These are phyloP conservation scores for Oryzaephilus surinamensis DNA, from an alignment of 1,140 invertebrate genomes.

Conservation along the genomic window DNA sequence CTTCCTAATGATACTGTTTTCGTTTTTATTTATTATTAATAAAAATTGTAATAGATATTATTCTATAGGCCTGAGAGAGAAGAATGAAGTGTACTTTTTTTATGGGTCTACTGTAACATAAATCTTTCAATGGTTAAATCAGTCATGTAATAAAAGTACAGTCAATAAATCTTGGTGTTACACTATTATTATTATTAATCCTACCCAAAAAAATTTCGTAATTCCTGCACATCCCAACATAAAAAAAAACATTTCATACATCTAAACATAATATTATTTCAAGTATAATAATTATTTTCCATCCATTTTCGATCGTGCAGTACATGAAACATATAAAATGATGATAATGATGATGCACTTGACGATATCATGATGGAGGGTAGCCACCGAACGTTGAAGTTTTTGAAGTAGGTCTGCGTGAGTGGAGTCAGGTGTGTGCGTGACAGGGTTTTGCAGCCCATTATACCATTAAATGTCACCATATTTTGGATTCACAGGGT, in stretches of 20 bases:
- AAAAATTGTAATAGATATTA: slow-evolving; percentile 10
- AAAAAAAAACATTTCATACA: too few species aligned
- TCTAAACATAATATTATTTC: too few species aligned
- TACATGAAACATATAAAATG: too few species aligned
- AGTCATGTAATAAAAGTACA: slow-evolving; percentile 23
- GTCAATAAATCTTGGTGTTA: slow-evolving; percentile 24
- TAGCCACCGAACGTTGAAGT: too few species aligned
- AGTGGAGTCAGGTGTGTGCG: slow-evolving; percentile 9
- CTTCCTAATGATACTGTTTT: slow-evolving; percentile 13
- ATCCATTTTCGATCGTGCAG: too few species aligned
- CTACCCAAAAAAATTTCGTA: too few species aligned
- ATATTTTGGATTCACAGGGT: too few species aligned
- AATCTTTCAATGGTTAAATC: slow-evolving; percentile 13
- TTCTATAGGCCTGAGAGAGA: slow-evolving; percentile 9
- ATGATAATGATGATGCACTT: slow-evolving; percentile 5
- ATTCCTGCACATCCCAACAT: too few species aligned
- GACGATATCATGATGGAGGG: background rate
- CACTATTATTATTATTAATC: slow-evolving; percentile 8
- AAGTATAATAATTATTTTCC: too few species aligned
- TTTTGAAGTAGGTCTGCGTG: too few species aligned
- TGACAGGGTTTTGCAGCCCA: slow-evolving; percentile 5
- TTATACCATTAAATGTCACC: slow-evolving; percentile 4
- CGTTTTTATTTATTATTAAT: slow-evolving; percentile 4
- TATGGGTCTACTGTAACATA: slow-evolving; percentile 17
- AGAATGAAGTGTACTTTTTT: slow-evolving; percentile 14